phyloP scores from a whole-genome alignment of 2,113 vertebrate genomes.

The Carassius carassius region DNA sequence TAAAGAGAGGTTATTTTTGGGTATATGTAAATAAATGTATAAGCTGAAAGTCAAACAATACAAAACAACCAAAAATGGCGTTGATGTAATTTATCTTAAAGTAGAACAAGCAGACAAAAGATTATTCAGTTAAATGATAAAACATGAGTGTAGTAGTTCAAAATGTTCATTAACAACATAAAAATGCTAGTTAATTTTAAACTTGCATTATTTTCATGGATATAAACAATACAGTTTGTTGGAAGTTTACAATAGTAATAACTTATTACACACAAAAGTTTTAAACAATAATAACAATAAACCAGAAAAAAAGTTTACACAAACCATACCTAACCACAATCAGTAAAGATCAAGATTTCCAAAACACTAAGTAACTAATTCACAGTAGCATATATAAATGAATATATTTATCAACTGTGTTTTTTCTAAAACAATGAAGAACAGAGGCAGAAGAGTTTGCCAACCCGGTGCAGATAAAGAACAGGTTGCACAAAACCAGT shows the following conservation, averaged over 20 bases:
- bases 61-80: background rate
- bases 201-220: background rate
- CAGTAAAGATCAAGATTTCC: background rate
- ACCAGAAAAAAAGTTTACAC: background rate
- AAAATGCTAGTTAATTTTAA: background rate
- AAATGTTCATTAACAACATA: background rate
- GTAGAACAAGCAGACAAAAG: background rate
- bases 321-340: background rate
- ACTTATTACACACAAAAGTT: background rate
- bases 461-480: background rate
- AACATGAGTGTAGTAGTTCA: background rate
- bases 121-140: background rate
- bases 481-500: constrained; percentile 12
- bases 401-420: background rate
- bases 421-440: background rate
- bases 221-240: background rate
- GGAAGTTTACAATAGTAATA: background rate
- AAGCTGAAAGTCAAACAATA: background rate
- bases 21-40: background rate
- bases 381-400: background rate
- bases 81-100: background rate
- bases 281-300: background rate
- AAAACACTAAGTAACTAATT: background rate
- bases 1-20: background rate
- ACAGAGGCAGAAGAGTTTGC: background rate